Base-by-base conservation (phyloP, 2,888 invertebrate species). In the Epinotia nisella region DNA sequence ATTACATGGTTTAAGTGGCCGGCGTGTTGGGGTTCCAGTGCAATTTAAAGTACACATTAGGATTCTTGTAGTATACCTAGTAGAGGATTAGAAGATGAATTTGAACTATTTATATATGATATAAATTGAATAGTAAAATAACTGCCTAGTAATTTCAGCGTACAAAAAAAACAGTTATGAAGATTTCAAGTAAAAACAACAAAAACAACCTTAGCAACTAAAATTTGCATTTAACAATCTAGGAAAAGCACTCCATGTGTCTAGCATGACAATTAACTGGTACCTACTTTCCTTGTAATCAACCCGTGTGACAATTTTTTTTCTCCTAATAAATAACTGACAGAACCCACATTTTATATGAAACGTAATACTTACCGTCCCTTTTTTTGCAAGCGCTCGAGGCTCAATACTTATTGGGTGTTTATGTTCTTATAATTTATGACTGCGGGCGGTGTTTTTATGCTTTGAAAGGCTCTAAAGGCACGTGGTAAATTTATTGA, bases 401-500 rank as follows among this genome's bases (percentile, higher is more conserved):
- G 75, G 78, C 66, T 76, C 75, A 82, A 86, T 87, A 73, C 73
- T 73, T 73, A 88, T 86, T 85, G 87, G 88, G 87, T 89, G 90
- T 89, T 90, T 90, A 89, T 87, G 87, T 86, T 85, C 84, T 84
- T 87, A 87, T 92, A 90, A 91, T 92, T 91, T 92, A 92, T 89
- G 78, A 84, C 88, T 79, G 19, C 72, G 77, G 85, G 92, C 90
- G 87, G 85, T 85, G 84, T 89, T 89, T 89, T 89, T 87, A 83
- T 86, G 83, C 85, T 82, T 82, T 81, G 80, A 81, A 77, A 81
- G 79, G 82, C 83, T 88, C 87, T 85, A 84, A 85, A 86, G 87
- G 88, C 91, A 88, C 88, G 88, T 90, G 89, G 86, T 83, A 84
- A 85, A 90, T 91, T 92, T 91, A 91, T 90, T 87, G 81, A 79